Conservation (phyloP, 2,797 vertebrate species). For the Triplophysa bombifrons region DNA sequence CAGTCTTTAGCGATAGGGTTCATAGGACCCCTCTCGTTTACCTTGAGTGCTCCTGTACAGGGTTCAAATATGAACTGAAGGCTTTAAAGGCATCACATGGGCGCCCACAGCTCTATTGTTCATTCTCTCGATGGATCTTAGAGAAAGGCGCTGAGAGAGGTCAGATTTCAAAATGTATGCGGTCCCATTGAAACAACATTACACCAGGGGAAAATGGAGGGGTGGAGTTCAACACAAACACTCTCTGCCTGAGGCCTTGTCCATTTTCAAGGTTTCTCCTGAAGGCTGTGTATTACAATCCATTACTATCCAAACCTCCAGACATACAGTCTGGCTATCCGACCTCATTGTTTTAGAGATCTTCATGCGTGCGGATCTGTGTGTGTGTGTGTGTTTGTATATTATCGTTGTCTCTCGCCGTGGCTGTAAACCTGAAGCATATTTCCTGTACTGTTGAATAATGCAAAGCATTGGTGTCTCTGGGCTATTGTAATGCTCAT, state of each 20-base stretch:
- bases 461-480: slow-evolving; percentile 32
- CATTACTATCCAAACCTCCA: slow-evolving; percentile 30
- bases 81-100: slow-evolving; percentile 38
- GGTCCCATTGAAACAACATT: slow-evolving; percentile 33
- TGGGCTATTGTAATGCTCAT: slow-evolving; percentile 44
- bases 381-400: neutral
- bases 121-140: slow-evolving; percentile 23
- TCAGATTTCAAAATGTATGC: slow-evolving; percentile 45
- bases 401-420: slow-evolving; percentile 29
- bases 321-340: slow-evolving; percentile 29
- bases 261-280: slow-evolving; percentile 38
- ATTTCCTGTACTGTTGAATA: slow-evolving; percentile 56
- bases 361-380: slow-evolving; percentile 22
- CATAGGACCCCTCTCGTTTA: slow-evolving; percentile 18
- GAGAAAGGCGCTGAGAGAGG: slow-evolving; percentile 35
- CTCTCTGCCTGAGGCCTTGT: slow-evolving; percentile 28
- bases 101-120: slow-evolving; percentile 47
- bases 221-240: slow-evolving; percentile 2
- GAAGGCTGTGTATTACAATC: slow-evolving; percentile 31
- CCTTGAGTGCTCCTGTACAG: slow-evolving; percentile 28
- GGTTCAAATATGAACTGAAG: slow-evolving; percentile 36
- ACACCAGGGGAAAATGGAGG: neutral
- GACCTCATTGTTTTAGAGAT: slow-evolving; percentile 33
- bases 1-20: slow-evolving; percentile 1
- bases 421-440: slow-evolving; percentile 33